These are phyloP conservation scores for Nesogale talazaci DNA, from an alignment of 2,113 vertebrate species.

Conservation along the genomic window DNA sequence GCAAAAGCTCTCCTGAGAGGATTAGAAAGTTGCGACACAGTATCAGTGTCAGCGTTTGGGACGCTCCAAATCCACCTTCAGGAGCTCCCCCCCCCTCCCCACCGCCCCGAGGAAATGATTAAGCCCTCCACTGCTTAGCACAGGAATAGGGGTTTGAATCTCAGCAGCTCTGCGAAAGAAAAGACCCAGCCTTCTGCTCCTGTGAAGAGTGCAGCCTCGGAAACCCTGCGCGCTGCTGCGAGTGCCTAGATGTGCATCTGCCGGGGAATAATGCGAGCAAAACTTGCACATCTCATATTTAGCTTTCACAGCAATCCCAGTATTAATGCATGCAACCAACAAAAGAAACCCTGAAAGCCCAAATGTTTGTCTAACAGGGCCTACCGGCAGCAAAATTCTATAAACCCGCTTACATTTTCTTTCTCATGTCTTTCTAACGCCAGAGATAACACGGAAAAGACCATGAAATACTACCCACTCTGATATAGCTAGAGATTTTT, in stretches of 20 bases:
- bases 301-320: neutral
- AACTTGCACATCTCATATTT: neutral
- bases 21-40: neutral
- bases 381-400: neutral
- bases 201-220: neutral
- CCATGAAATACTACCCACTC: neutral
- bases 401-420: neutral
- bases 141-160: neutral
- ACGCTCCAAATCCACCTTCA: neutral
- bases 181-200: neutral
- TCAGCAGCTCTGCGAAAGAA: neutral
- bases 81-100: no score
- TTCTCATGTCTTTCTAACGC: neutral
- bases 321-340: neutral
- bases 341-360: neutral
- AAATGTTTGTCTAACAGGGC: neutral
- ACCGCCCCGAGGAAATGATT: neutral
- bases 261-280: no score
- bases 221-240: neutral
- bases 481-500: neutral
- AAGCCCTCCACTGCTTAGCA: neutral
- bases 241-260: no score
- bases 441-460: neutral
- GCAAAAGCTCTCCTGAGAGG: neutral
- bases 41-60: neutral